Evolutionary conservation across 2,113 vertebrate species (phyloP), one percentile per base, ranked within the genome.

Genomic region (Rousettus leschenaultii): DNA sequence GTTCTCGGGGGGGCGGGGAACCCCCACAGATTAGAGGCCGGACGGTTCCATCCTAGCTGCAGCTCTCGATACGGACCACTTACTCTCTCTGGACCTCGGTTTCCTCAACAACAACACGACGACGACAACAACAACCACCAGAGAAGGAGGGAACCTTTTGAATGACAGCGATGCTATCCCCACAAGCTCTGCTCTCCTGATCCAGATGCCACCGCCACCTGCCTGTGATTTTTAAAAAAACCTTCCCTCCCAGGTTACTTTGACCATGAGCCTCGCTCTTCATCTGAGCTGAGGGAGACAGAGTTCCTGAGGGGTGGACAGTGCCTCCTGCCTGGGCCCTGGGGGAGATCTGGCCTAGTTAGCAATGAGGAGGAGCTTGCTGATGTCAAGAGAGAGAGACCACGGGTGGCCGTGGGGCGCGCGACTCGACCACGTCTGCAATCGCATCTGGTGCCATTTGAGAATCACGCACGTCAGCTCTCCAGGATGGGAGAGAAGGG

Each of bases 11-110:
- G 40, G 40, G 40, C 3, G 28, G 14, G 63, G 10, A 22, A 14
- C 61, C 12, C 12, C 63, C 40, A n/a, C n/a, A 48, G 35, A 15
- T 6, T 6, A 28, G 33, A 55, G 43, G 7, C 16, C 7, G 21
- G 40, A 13, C 51, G 21, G 53, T 74, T 16, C 18, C 1, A 0
- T 16, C 10, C 26, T 14, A 33, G 48, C 43, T 1, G 0, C 22
- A 35, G 7, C 15, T 21, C 65, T 93, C 1, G 0, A 51, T 7
- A 18, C 82, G 38, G 43, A 24, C 38, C 43, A 3, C 73, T 35
- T 40, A 30, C n/a, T 28, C 28, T 55, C 85, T 8, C 18, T 14
- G 59, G 26, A 59, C 4, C 79, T 63, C 9, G 0, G 35, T 61
- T 24, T 86, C 63, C 30, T 43, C 33, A 38, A 33, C 51, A 24